Conservation (phyloP, 2,113 vertebrate genomes). For the Eulemur rufifrons region DNA sequence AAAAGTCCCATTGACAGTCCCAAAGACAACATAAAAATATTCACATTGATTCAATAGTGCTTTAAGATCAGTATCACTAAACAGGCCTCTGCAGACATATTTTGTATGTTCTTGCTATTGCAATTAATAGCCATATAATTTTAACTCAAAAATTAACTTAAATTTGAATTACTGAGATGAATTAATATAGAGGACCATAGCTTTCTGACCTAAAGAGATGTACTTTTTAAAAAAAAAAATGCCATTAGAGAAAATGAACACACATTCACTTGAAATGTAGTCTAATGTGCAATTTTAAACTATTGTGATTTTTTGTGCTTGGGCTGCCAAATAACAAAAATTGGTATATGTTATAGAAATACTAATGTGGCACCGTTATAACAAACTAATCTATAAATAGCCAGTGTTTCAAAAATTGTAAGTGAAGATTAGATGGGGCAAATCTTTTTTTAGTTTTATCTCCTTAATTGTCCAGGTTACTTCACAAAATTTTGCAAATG, state of each 20-base stretch:
- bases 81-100: neutral
- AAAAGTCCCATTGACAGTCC: neutral
- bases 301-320: neutral
- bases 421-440: neutral
- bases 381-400: neutral
- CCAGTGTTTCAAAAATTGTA: neutral
- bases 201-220: neutral
- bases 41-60: neutral
- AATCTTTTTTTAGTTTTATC: neutral
- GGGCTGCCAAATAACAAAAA: neutral
- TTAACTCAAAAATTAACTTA: neutral
- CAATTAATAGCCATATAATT: neutral
- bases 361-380: neutral
- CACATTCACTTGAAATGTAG: neutral
- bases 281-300: neutral
- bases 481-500: neutral
- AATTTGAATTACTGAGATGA: neutral
- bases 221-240: neutral
- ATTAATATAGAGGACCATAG: neutral
- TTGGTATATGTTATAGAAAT: neutral
- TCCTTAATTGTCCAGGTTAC: neutral
- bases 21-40: neutral
- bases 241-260: neutral
- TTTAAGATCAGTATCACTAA: neutral
- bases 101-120: neutral